These are phyloP conservation scores for Conger conger DNA, from an alignment of 2,113 vertebrate genomes.

Conservation along the genomic window DNA sequence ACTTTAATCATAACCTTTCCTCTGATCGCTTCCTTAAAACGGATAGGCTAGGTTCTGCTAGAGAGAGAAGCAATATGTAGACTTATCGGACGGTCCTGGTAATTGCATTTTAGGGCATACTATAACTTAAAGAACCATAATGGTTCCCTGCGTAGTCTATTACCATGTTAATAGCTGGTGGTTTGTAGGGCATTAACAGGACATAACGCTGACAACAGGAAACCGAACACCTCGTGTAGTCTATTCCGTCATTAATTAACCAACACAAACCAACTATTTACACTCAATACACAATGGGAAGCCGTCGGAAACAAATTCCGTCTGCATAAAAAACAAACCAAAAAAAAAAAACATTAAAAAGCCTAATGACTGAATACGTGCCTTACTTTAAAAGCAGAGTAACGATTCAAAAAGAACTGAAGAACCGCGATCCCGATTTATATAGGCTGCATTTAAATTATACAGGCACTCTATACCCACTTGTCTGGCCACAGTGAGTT, in stretches of 20 bases:
- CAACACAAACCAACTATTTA: slow-evolving; percentile 26
- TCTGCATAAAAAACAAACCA: not conserved
- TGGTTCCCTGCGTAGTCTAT: slow-evolving; percentile 48
- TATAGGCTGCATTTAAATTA: not conserved
- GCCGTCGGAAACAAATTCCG: not conserved
- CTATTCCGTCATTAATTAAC: slow-evolving; percentile 32
- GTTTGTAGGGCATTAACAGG: slow-evolving; percentile 53
- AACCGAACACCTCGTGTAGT: slow-evolving; percentile 39
- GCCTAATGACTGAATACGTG: too few relatives aligned
- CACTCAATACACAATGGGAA: not conserved
- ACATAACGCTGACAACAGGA: slow-evolving; percentile 56
- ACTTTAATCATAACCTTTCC: not conserved
- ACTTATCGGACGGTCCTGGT: too few relatives aligned
- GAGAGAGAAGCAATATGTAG: too few relatives aligned
- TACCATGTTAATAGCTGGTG: slow-evolving; percentile 60
- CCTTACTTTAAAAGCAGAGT: not conserved
- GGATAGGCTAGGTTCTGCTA: too few relatives aligned
- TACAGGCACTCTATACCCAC: not conserved
- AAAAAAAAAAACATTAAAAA: not conserved
- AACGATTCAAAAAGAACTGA: not conserved
- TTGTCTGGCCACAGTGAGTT: not conserved
- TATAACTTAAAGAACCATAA: not conserved
- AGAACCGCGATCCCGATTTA: not conserved
- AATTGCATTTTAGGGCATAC: slow-evolving; percentile 1
- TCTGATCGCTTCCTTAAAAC: not conserved